Conservation (phyloP, 2,888 invertebrate genomes). For the Melinopterus prodromus region DNA sequence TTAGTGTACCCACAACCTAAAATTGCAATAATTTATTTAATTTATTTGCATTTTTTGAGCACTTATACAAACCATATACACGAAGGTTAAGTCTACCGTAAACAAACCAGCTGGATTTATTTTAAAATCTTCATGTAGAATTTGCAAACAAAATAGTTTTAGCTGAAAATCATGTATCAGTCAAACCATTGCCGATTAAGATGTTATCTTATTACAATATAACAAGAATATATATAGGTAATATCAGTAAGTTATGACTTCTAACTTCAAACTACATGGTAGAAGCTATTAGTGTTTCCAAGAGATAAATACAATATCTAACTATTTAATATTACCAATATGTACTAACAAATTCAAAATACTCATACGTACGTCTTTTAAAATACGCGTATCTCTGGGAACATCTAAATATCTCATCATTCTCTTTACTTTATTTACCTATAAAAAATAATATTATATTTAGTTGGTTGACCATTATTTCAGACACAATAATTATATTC, state of each 20-base stretch:
- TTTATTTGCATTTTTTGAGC: not conserved
- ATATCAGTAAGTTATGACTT: no score
- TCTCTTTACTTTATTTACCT: constrained; percentile 29
- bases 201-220: no score
- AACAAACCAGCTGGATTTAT: constrained; percentile 30
- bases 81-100: constrained; percentile 26
- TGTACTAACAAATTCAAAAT: not conserved
- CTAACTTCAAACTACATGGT: no score
- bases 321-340: no score
- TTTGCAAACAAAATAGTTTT: constrained; percentile 24
- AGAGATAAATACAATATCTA: no score
- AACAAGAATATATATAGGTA: no score
- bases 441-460: not conserved
- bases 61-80: constrained; percentile 27
- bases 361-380: constrained; percentile 19
- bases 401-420: constrained; percentile 20
- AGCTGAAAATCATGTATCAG: constrained; percentile 12
- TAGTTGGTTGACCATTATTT: not conserved
- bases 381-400: not conserved
- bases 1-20: constrained; percentile 29
- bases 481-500: not conserved
- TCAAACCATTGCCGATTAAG: not conserved
- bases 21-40: constrained; percentile 12
- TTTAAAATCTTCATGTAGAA: constrained; percentile 31
- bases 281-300: no score